Base-by-base conservation (phyloP, 2,888 invertebrate species). In the Sarcophaga subvicina region DNA sequence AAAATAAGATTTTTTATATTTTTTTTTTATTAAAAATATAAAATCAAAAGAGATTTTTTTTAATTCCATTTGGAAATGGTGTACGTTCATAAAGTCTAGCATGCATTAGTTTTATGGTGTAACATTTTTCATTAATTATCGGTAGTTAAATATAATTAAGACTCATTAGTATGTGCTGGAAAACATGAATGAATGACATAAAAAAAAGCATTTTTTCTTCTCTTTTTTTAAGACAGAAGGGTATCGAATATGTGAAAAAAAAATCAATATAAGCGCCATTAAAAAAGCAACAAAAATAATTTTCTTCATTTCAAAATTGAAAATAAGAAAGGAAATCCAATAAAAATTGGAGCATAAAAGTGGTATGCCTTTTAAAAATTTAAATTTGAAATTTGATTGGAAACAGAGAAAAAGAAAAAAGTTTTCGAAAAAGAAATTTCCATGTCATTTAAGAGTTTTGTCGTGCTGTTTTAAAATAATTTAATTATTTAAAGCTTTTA, bases 61-160 rank as follows among this genome's bases (percentile, higher is more conserved):
- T 11, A 10, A 37, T 37, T 37, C 37, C 37, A 37, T 37, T 67
- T 8, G 54, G 54, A 83, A 73, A 60, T 45, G 20, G 70, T 82
- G 82, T 79, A 8, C 1, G 49, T 22, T 12, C 5, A 14, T 54
- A 54, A 54, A 12, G 54, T 14, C 12, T 17, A 12, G 17, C 54
- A 54, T 73, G 10, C 37, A 49, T 47, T 73, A 59, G 20, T 83
- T 79, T 69, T 70, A 69, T 86, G 83, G 64, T 86, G 80, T 54
- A 86, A 83, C 70, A 86, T 86, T 83, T 80, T 80, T 37, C 80
- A 83, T 70, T 83, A 86, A 86, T 86, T 86, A 86, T 70, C 80
- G 49, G 73, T 62, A 80, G 80, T 86, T 86, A 86, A 80, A 64
- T 66, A 78, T 80, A 75, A 83, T 86, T 86, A 86, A 70, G 73